These are phyloP conservation scores for Nothocercus julius DNA, from an alignment of 2,113 vertebrate species.

Conservation along the genomic window DNA sequence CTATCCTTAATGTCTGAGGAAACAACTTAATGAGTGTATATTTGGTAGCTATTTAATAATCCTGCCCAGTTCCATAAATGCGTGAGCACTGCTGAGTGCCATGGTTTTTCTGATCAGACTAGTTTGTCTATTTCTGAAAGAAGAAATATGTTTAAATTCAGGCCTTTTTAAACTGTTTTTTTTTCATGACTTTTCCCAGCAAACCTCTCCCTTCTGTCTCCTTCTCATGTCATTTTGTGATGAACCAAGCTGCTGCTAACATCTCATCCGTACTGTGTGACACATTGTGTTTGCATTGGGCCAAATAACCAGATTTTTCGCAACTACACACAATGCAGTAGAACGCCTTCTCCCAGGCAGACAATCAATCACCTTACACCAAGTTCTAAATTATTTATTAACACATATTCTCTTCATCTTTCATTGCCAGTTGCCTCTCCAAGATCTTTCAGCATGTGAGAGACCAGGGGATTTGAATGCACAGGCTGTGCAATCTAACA, in stretches of 20 bases:
- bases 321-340: not conserved
- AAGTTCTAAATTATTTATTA: not conserved
- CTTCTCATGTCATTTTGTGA: not conserved
- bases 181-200: not conserved
- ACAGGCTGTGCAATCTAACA: not conserved
- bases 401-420: not conserved
- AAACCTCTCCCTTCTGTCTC: not conserved
- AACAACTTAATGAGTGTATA: not conserved
- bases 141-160: accelerated
- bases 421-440: not conserved
- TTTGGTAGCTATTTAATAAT: not conserved
- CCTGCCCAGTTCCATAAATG: not conserved
- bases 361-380: not conserved
- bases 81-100: not conserved
- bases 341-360: not conserved
- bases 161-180: not conserved
- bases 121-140: not conserved
- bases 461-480: constrained; percentile 17
- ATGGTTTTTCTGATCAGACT: not conserved
- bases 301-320: not conserved
- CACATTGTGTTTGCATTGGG: not conserved
- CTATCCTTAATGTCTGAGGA: not conserved
- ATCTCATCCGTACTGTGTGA: not conserved
- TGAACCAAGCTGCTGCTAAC: not conserved
- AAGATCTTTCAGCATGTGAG: not conserved